phyloP scores from a whole-genome alignment of 1,140 invertebrate species.

The Tribolium madens region DNA sequence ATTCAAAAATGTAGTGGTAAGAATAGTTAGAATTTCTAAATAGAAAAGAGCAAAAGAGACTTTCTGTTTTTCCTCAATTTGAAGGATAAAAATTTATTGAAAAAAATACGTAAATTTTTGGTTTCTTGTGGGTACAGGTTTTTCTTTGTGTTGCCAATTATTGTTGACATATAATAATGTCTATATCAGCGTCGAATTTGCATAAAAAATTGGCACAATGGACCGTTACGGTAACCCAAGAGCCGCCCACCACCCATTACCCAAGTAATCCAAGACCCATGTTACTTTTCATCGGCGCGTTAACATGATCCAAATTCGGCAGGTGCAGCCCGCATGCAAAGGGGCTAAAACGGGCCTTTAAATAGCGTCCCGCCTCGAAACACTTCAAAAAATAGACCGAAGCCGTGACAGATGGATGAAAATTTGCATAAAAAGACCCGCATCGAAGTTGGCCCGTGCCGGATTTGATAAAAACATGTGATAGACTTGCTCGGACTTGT shows the following conservation, averaged over 20 bases:
- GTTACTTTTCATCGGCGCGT: slow-evolving; percentile 1
- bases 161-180: not conserved
- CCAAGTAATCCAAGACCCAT: slow-evolving; percentile 15
- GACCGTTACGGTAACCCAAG: slow-evolving; percentile 9
- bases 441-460: slow-evolving; percentile 23
- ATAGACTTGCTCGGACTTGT: slow-evolving; percentile 7
- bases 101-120: no score
- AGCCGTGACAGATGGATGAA: slow-evolving; percentile 20
- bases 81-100: no score
- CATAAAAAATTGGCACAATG: slow-evolving; percentile 1
- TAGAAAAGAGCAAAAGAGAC: no score
- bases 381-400: slow-evolving; percentile 7
- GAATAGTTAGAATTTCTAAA: no score
- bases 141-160: no score
- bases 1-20: not conserved
- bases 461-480: slow-evolving; percentile 16
- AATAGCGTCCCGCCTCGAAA: slow-evolving; percentile 9
- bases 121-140: no score
- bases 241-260: not conserved
- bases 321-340: slow-evolving; percentile 32
- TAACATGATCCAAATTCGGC: slow-evolving; percentile 36
- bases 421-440: slow-evolving; percentile 37
- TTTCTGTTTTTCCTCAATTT: no score
- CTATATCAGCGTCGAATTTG: not conserved
- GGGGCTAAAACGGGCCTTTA: slow-evolving; percentile 20